These are phyloP conservation scores for Acrobasis suavella DNA, from an alignment of 2,888 invertebrate genomes.

Conservation along the genomic window DNA sequence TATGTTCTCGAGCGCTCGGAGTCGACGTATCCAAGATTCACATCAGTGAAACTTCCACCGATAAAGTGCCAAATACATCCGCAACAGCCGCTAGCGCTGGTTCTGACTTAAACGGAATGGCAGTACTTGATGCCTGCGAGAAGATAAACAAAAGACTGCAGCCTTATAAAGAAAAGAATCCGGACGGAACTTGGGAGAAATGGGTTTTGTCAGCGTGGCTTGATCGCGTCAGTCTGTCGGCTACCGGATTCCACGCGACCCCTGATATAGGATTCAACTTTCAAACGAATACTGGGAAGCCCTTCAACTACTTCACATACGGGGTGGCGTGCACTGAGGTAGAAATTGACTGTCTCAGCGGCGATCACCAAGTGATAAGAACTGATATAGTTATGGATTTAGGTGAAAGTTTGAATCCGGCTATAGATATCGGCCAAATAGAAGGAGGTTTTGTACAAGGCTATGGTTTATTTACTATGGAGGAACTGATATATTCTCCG, in stretches of 20 bases:
- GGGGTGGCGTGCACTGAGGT: slow-evolving; percentile 94
- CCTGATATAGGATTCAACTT: slow-evolving; percentile 88
- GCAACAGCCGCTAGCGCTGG: slow-evolving; percentile 94
- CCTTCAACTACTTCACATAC: slow-evolving; percentile 93
- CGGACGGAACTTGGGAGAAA: slow-evolving; percentile 91
- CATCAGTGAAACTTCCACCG: slow-evolving; percentile 91
- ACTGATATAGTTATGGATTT: slow-evolving; percentile 99
- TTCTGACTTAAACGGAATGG: slow-evolving; percentile 96
- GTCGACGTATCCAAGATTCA: slow-evolving; percentile 89
- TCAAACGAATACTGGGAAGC: slow-evolving; percentile 85
- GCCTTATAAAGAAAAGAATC: slow-evolving; percentile 88
- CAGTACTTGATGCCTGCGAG: slow-evolving; percentile 91
- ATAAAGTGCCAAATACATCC: slow-evolving; percentile 95
- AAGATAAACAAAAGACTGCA: slow-evolving; percentile 87
- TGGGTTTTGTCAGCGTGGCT: slow-evolving; percentile 91
- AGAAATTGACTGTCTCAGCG: slow-evolving; percentile 96
- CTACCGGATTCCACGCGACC: slow-evolving; percentile 91
- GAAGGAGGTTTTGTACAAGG: slow-evolving; percentile 98
- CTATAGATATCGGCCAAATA: slow-evolving; percentile 97
- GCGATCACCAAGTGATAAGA: slow-evolving; percentile 93
- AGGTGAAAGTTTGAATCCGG: slow-evolving; percentile 96
- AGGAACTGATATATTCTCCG: slow-evolving; percentile 94
- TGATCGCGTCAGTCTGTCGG: slow-evolving; percentile 89
- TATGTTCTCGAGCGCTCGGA: slow-evolving; percentile 88
- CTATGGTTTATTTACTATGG: slow-evolving; percentile 94